A percentile compares a stretch with the other conserved stretches of the same genome.
phyloP scores from a whole-genome alignment of 2,797 vertebrate genomes.

The Trichosurus vulpecula region DNA sequence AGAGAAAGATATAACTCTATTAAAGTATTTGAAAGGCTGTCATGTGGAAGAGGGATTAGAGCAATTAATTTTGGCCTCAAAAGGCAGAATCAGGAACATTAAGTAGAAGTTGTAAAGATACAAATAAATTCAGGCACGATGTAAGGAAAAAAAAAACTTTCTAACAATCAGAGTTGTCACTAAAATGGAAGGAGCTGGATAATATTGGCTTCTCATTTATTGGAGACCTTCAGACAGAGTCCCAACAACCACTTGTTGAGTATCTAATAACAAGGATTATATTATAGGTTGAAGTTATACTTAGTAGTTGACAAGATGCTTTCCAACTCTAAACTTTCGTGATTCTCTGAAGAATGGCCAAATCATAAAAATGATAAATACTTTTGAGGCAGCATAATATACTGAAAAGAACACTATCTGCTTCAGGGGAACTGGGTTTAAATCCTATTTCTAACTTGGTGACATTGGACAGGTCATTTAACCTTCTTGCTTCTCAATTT shows the following conservation, averaged over 20 bases:
- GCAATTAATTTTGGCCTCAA: not conserved
- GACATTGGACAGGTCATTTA: not conserved
- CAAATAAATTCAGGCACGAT: not conserved
- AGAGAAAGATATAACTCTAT: not conserved
- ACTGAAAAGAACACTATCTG: no score
- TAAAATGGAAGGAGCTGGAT: not conserved
- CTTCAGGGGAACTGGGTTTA: not conserved
- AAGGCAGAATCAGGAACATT: not conserved
- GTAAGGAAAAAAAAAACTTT: not conserved
- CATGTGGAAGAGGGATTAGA: not conserved
- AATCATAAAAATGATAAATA: not conserved
- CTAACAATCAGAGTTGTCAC: not conserved
- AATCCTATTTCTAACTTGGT: not conserved
- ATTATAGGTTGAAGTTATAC: not conserved
- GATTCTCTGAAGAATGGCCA: not conserved
- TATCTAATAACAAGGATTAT: not conserved
- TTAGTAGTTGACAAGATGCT: not conserved
- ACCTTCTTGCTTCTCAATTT: not conserved
- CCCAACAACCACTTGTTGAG: not conserved
- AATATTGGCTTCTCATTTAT: not conserved
- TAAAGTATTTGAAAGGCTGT: not conserved
- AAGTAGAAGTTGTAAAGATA: not conserved
- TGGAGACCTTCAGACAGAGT: not conserved
- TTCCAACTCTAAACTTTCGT: not conserved
- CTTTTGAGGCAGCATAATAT: not conserved